phyloP scores from a whole-genome alignment of 1,140 invertebrate species.

The Theocolax elegans region DNA sequence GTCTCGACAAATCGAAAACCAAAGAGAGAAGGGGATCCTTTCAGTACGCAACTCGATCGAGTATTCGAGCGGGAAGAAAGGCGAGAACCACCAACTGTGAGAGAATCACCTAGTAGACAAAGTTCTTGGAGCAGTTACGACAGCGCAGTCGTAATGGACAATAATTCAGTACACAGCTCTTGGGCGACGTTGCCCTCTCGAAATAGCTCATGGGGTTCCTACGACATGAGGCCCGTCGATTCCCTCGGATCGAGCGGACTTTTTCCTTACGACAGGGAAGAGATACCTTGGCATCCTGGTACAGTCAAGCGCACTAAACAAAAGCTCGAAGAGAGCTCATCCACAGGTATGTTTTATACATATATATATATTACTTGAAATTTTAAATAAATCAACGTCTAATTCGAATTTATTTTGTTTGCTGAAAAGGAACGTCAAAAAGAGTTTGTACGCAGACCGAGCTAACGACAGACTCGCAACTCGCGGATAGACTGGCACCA shows the following conservation, averaged over 20 bases:
- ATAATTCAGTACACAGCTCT: constrained; percentile 81
- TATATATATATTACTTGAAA: too few relatives aligned
- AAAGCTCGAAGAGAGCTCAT: constrained; percentile 75
- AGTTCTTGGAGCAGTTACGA: constrained; percentile 85
- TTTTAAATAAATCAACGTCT: too few relatives aligned
- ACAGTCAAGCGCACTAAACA: constrained; percentile 79
- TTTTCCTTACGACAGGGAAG: constrained; percentile 72
- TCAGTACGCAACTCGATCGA: constrained; percentile 77
- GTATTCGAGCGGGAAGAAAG: constrained; percentile 80
- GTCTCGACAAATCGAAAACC: constrained; percentile 40
- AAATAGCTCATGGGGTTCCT: constrained; percentile 81
- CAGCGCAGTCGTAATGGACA: constrained; percentile 76
- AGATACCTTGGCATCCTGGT: constrained; percentile 74
- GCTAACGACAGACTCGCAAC: constrained; percentile 41
- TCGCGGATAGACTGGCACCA: constrained; percentile 44
- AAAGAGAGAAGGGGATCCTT: constrained; percentile 71
- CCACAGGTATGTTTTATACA: constrained; percentile 33
- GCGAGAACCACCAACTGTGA: constrained; percentile 56
- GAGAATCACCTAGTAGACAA: constrained; percentile 70
- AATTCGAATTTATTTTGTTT: too few relatives aligned
- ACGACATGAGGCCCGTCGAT: constrained; percentile 70
- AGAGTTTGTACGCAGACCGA: constrained; percentile 67
- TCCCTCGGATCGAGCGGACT: constrained; percentile 61
- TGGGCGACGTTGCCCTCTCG: constrained; percentile 79
- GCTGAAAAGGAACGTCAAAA: constrained; percentile 58